A percentile compares a stretch with the other conserved stretches of the same genome.
Conservation (phyloP, 1,140 invertebrate species). For the Coelopa frigida region DNA sequence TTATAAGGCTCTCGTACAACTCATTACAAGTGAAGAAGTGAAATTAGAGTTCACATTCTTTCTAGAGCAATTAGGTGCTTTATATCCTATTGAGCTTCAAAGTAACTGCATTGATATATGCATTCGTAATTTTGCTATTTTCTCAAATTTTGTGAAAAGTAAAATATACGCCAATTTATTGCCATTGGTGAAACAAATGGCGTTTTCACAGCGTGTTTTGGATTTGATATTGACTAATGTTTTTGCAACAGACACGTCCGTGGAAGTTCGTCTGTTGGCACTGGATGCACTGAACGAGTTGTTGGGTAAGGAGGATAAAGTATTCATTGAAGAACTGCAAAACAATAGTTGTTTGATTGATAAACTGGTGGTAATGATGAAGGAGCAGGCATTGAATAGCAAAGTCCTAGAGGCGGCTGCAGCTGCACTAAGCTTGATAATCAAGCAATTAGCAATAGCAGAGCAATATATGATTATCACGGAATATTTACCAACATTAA, state of each 20-base stretch:
- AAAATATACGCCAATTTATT: slow-evolving; percentile 33
- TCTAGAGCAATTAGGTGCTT: slow-evolving; percentile 23
- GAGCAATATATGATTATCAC: slow-evolving; percentile 36
- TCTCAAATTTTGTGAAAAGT: slow-evolving; percentile 29
- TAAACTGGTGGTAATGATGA: slow-evolving; percentile 28
- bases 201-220: slow-evolving; percentile 33
- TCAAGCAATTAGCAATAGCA: slow-evolving; percentile 26
- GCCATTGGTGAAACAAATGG: slow-evolving; percentile 28
- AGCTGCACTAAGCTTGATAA: slow-evolving; percentile 25
- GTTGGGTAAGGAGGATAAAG: slow-evolving; percentile 23
- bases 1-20: slow-evolving; percentile 30
- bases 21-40: slow-evolving; percentile 28
- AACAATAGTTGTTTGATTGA: slow-evolving; percentile 29
- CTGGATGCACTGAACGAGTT: slow-evolving; percentile 29
- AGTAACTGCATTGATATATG: slow-evolving; percentile 29
- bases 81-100: slow-evolving; percentile 36
- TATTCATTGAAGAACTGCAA: slow-evolving; percentile 31
- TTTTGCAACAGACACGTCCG: slow-evolving; percentile 14
- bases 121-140: slow-evolving; percentile 31
- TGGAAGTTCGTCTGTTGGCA: slow-evolving; percentile 22
- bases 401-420: slow-evolving; percentile 25
- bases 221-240: slow-evolving; percentile 28
- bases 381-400: slow-evolving; percentile 14
- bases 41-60: slow-evolving; percentile 29
- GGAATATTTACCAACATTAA: slow-evolving; percentile 29